phyloP scores from a whole-genome alignment of 2,888 invertebrate species.

The Drosophila mimetica region DNA sequence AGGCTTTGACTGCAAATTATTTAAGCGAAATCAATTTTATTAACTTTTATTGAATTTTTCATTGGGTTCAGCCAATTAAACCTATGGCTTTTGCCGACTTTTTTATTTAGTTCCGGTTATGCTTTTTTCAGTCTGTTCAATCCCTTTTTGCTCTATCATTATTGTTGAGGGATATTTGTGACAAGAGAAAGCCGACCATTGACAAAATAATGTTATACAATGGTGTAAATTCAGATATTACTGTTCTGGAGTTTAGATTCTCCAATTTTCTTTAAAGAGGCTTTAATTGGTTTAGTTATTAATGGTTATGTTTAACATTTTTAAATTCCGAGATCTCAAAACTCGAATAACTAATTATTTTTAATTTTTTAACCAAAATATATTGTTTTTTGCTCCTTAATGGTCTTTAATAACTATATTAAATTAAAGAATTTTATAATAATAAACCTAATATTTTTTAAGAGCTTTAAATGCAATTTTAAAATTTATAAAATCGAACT shows the following conservation, averaged over 20 bases:
- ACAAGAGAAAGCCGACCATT: constrained; percentile 13
- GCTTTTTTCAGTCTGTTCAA: not conserved
- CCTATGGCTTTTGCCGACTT: constrained; percentile 7
- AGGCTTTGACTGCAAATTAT: constrained; percentile 28
- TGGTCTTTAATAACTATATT: too few species aligned
- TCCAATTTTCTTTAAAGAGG: not conserved
- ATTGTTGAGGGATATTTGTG: constrained; percentile 17
- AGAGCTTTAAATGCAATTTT: not conserved
- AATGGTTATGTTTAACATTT: too few species aligned
- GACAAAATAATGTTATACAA: constrained; percentile 7
- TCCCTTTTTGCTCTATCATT: not conserved
- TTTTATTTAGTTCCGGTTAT: not conserved
- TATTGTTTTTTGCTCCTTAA: too few species aligned
- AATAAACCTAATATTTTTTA: not conserved
- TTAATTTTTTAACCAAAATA: too few species aligned
- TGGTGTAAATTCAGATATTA: not conserved
- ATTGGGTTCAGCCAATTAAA: constrained; percentile 46
- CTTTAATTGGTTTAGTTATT: not conserved
- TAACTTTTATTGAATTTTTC: constrained; percentile 46
- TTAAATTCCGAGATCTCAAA: too few species aligned
- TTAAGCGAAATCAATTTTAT: constrained; percentile 48
- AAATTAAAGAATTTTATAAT: too few species aligned
- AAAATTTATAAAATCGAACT: constrained; percentile 4
- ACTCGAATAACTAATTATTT: too few species aligned
- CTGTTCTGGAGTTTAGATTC: not conserved